Conservation (phyloP, 2,888 invertebrate species). For the Callinectes sapidus region DNA sequence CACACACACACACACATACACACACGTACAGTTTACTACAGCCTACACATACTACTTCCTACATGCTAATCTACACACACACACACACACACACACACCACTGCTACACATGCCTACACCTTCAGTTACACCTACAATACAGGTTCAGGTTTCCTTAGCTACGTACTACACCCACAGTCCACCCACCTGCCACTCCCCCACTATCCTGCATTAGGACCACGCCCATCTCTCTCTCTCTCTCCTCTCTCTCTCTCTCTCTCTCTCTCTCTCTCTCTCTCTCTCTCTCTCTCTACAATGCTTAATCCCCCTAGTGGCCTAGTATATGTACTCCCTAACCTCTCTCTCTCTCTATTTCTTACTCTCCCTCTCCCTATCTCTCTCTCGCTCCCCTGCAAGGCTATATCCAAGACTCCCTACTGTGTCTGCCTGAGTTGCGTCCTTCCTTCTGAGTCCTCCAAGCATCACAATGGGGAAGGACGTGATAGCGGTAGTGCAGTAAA, state of each 20-base stretch:
- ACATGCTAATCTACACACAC: neutral
- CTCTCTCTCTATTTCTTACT: no score
- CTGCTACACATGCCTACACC: neutral
- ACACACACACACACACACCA: neutral
- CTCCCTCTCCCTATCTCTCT: no score
- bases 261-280: neutral
- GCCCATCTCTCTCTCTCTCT: neutral
- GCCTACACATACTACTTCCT: neutral
- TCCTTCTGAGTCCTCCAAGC: no score
- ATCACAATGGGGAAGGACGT: no score
- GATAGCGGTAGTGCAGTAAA: no score
- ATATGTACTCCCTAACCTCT: no score
- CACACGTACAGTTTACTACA: neutral
- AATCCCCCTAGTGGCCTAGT: no score
- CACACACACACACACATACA: neutral
- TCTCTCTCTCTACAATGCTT: neutral
- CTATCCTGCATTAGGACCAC: neutral
- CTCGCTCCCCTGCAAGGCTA: no score
- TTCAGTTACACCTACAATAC: neutral
- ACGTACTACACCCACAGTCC: neutral
- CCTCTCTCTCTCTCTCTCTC: no score
- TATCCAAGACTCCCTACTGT: no score
- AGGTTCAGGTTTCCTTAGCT: neutral
- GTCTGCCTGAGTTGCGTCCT: no score
- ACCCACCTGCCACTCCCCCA: neutral